Evolutionary conservation across 2,113 vertebrate genomes (phyloP).

Genomic region (Micromys minutus): DNA sequence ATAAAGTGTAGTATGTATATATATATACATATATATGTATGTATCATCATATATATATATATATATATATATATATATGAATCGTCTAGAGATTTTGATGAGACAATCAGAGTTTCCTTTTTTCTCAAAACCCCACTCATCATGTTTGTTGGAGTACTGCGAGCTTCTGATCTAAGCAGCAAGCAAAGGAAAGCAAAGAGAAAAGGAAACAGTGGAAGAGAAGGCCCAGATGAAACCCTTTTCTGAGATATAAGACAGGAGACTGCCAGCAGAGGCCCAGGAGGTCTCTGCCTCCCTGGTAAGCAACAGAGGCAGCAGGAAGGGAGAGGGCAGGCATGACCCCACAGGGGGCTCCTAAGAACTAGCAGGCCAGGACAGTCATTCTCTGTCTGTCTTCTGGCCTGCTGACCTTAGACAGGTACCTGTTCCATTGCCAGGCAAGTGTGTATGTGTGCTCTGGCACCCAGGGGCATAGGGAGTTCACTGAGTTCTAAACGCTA

Average conservation of each 20-base stretch:
- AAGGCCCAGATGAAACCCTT: not conserved
- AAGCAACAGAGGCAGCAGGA: not conserved
- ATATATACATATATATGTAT: no score
- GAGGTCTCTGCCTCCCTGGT: not conserved
- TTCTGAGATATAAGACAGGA: not conserved
- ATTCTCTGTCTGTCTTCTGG: not conserved
- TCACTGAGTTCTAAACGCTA: not conserved
- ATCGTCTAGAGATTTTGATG: not conserved
- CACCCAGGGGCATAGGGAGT: not conserved
- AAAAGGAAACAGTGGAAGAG: not conserved
- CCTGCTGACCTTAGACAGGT: not conserved
- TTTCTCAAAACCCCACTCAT: not conserved
- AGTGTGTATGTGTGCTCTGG: not conserved
- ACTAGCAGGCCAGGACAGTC: accelerated
- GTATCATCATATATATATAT: no score
- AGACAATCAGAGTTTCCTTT: not conserved
- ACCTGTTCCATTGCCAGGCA: not conserved
- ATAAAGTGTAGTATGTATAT: not conserved
- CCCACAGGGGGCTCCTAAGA: no score
- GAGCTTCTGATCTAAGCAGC: not conserved
- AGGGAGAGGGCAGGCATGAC: accelerated
- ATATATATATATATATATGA: not conserved
- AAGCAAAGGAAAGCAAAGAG: not conserved
- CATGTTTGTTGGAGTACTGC: not conserved
- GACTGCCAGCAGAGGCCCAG: not conserved